phyloP scores from a whole-genome alignment of 2,113 vertebrate genomes.

The Himantopus leucocephalus region DNA sequence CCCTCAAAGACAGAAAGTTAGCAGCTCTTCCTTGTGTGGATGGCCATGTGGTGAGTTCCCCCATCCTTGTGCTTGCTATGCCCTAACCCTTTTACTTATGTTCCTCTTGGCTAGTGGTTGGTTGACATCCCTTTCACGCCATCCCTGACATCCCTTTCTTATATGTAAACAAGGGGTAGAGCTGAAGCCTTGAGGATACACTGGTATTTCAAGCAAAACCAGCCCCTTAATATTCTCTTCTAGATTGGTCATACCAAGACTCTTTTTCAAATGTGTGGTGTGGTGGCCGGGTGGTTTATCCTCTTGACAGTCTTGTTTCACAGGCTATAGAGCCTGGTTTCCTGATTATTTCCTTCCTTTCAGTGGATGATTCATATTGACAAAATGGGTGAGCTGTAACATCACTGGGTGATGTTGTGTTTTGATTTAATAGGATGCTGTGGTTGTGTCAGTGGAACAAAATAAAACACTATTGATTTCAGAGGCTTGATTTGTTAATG shows the following conservation, averaged over 20 bases:
- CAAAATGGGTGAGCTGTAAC: background rate
- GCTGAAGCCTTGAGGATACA: background rate
- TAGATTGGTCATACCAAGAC: background rate
- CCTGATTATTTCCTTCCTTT: background rate
- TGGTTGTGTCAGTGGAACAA: constrained; percentile 12
- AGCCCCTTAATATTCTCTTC: background rate
- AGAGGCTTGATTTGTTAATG: background rate
- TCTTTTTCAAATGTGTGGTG: background rate
- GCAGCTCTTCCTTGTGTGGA: background rate
- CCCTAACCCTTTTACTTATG: background rate
- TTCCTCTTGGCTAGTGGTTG: background rate
- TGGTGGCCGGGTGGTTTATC: background rate
- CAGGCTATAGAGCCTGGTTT: background rate
- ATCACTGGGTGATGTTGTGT: background rate
- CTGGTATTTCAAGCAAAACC: background rate
- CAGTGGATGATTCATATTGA: background rate
- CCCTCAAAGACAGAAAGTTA: background rate
- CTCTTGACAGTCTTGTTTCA: background rate
- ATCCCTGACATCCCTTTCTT: background rate
- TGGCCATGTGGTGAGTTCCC: background rate
- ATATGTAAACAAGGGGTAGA: background rate
- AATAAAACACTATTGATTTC: constrained; percentile 55
- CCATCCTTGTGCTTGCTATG: background rate
- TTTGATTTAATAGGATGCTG: constrained; percentile 17
- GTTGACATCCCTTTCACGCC: background rate